Evolutionary conservation across 2,797 vertebrate species (phyloP), one percentile per base, ranked within the genome.

Genomic region (Glyptemys insculpta): DNA sequence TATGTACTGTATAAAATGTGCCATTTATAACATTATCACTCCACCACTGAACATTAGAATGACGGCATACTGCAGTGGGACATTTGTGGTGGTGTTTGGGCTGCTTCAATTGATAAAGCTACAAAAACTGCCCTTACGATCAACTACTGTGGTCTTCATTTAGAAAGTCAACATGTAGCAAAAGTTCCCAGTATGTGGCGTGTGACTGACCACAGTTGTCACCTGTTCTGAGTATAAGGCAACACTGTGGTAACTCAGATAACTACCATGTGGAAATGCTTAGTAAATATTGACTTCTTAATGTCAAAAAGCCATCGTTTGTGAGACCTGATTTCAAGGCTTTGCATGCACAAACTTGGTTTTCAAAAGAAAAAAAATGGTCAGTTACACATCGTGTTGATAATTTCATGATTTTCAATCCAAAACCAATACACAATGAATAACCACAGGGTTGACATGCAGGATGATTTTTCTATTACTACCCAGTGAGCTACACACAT

Each of bases 401-500:
- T 41, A 37, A 72, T 72, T 37, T 72, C 9, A 37, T 12, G 7
- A 5, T 41, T n/a, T 72, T 37, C 65, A 72, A 72, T 83, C 68
- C 59, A 87, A 56, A 29, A n/a, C 23, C 15, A 41, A 37, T 47
- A 53, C 27, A 82, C 68, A 76, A 21, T 12, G 15, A 80, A 84
- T 9, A 81, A 6, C 2, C 80, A 8, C 6, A 0, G 27, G 50
- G 29, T 47, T 6, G 27, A 37, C 4, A 49, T 5, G 59, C 19
- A 80, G 57, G 52, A 82, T 74, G 23, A 57, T 65, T 25, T 59
- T 37, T 81, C 50, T 53, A 2, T 27, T 91, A 87, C 80, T 25
- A 1, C 72, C 78, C 9, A n/a, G 27, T 85, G 47, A 44, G 18
- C 15, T 86, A 12, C 52, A 54, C 41, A 4, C 21, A 78, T 88